Evolutionary conservation across 2,888 invertebrate species (phyloP).

Genomic region (Lithophane semibrunnea): DNA sequence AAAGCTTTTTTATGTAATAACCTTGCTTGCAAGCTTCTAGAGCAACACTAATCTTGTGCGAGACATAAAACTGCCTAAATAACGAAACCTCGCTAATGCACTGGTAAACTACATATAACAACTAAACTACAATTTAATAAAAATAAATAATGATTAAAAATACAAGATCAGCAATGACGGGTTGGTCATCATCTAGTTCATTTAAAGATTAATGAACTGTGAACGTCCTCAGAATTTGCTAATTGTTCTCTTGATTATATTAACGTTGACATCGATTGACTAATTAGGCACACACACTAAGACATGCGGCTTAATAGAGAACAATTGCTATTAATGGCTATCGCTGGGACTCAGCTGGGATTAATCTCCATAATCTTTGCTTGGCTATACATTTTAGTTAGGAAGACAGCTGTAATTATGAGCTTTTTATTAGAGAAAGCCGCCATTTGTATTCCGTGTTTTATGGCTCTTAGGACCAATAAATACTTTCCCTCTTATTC

Average conservation of each 20-base stretch:
- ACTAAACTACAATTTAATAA: not conserved
- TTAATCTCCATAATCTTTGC: constrained; percentile 66
- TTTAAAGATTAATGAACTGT: constrained; percentile 44
- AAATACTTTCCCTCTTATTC: not conserved
- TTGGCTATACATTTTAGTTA: constrained; percentile 55
- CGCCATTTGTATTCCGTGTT: constrained; percentile 30
- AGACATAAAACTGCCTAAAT: no score
- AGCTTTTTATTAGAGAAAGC: constrained; percentile 47
- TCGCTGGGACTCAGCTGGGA: constrained; percentile 53
- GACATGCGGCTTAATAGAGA: constrained; percentile 58
- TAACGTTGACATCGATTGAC: constrained; percentile 58
- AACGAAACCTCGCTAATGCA: not conserved
- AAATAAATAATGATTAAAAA: constrained; percentile 14
- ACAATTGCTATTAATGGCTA: constrained; percentile 70
- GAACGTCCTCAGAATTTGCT: constrained; percentile 57
- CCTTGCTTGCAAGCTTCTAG: not conserved
- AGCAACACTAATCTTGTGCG: not conserved
- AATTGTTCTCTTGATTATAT: constrained; percentile 55
- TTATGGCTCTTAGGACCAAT: not conserved
- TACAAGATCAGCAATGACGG: constrained; percentile 11
- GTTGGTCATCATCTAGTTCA: constrained; percentile 8
- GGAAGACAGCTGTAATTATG: constrained; percentile 44
- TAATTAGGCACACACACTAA: constrained; percentile 42
- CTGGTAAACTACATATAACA: not conserved
- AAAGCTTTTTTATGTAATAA: not conserved